These are phyloP conservation scores for Lasioglossum pauxillum DNA, from an alignment of 2,888 invertebrate species.

Conservation along the genomic window DNA sequence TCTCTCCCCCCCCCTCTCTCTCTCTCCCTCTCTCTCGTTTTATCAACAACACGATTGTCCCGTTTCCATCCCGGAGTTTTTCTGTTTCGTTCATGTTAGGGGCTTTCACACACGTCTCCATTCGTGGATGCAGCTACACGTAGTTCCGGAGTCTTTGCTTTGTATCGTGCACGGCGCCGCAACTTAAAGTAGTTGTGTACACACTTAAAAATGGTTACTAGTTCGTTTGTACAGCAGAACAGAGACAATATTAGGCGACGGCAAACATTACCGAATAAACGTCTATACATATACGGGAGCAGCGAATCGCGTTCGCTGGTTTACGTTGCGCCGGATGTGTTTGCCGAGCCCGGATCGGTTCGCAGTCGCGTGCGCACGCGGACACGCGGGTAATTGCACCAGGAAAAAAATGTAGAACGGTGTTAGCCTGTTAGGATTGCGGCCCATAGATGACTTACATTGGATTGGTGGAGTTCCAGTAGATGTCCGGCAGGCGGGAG, in stretches of 20 bases:
- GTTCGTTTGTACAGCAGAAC: not conserved
- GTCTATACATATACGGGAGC: not conserved
- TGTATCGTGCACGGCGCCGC: slow-evolving; percentile 12
- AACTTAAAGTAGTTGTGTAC: not conserved
- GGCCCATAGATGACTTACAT: slow-evolving; percentile 84
- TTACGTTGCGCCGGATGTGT: slow-evolving; percentile 26
- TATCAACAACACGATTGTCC: not conserved
- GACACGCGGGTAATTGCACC: slow-evolving; percentile 46
- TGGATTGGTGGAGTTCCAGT: slow-evolving; percentile 87
- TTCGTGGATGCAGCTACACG: not conserved
- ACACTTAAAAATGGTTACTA: slow-evolving; percentile 17
- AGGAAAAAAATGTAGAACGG: not conserved
- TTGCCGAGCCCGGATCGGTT: slow-evolving; percentile 19
- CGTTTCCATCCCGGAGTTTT: not conserved
- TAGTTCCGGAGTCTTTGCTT: slow-evolving; percentile 24
- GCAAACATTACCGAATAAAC: slow-evolving; percentile 23
- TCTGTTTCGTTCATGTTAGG: not conserved
- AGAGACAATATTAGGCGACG: not conserved
- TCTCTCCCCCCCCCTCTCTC: not conserved
- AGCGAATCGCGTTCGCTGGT: slow-evolving; percentile 28
- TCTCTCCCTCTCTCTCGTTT: not conserved
- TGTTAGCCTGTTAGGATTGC: not conserved
- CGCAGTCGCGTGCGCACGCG: slow-evolving; percentile 3
- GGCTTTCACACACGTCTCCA: not conserved
- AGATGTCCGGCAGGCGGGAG: slow-evolving; percentile 86